A percentile compares a stretch with the other conserved stretches of the same genome.
These are phyloP conservation scores for Coccyzus lansbergi DNA, from an alignment of 2,797 vertebrate species.

Conservation along the genomic window DNA sequence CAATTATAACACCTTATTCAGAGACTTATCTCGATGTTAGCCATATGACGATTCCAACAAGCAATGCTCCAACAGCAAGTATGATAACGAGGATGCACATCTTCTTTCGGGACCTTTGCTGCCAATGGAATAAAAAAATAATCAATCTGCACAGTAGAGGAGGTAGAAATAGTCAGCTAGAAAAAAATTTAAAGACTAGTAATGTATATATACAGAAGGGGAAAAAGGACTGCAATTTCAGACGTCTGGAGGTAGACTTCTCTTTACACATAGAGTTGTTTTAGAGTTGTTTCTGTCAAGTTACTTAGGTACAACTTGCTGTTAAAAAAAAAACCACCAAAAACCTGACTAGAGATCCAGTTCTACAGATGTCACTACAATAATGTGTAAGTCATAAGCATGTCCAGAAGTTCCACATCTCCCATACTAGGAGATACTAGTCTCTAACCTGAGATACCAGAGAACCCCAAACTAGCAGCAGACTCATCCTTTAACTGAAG, in stretches of 20 bases:
- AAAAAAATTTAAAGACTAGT: neutral
- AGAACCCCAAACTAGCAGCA: neutral
- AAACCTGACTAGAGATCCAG: neutral
- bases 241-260: neutral
- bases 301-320: neutral
- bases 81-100: conserved; percentile 88
- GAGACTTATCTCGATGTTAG: neutral
- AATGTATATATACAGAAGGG: neutral
- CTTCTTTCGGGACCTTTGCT: conserved; percentile 92
- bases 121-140: conserved; percentile 17
- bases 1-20: neutral
- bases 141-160: neutral
- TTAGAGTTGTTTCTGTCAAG: neutral
- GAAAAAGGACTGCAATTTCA: neutral
- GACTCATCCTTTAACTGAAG: neutral
- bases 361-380: neutral
- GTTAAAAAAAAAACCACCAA: neutral
- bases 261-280: neutral
- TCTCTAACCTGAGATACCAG: neutral
- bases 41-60: conserved; percentile 85
- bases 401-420: neutral
- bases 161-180: neutral
- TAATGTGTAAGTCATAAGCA: neutral
- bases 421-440: neutral
- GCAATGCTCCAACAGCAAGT: conserved; percentile 72